A percentile compares a stretch with the other conserved stretches of the same genome.
These are phyloP conservation scores for Crypturellus tataupa DNA, from an alignment of 2,797 vertebrate species.

Conservation along the genomic window DNA sequence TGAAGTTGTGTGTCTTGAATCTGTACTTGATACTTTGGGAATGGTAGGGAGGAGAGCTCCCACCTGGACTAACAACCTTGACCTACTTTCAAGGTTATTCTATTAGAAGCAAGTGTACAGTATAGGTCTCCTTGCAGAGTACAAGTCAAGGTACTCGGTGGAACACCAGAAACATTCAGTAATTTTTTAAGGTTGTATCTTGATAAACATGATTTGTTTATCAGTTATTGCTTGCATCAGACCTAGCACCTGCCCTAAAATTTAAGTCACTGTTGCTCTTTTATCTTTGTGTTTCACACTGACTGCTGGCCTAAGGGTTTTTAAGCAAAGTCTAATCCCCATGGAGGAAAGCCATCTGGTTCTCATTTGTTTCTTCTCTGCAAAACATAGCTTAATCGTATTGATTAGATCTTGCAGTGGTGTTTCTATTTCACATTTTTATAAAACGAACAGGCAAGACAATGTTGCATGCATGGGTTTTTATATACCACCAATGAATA, in stretches of 20 bases:
- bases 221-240: background rate
- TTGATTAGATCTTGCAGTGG: background rate
- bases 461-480: background rate
- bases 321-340: background rate
- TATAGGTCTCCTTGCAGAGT: background rate
- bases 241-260: background rate
- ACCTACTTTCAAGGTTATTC: background rate
- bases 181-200: background rate
- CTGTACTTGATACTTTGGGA: background rate
- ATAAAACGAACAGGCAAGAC: background rate
- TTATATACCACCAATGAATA: background rate
- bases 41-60: background rate
- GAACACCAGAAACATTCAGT: background rate
- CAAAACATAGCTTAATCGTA: background rate
- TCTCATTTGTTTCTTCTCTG: background rate
- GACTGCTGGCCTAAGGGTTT: background rate
- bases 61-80: background rate
- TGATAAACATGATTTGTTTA: background rate
- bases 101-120: rapidly evolving
- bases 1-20: background rate
- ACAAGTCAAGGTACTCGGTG: background rate
- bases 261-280: background rate
- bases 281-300: background rate
- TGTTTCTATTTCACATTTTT: background rate
- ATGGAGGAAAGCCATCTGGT: background rate